A percentile compares a stretch with the other conserved stretches of the same genome.
Evolutionary conservation across 1,140 invertebrate genomes (phyloP).

Genomic region (Drosophila novamexicana): DNA sequence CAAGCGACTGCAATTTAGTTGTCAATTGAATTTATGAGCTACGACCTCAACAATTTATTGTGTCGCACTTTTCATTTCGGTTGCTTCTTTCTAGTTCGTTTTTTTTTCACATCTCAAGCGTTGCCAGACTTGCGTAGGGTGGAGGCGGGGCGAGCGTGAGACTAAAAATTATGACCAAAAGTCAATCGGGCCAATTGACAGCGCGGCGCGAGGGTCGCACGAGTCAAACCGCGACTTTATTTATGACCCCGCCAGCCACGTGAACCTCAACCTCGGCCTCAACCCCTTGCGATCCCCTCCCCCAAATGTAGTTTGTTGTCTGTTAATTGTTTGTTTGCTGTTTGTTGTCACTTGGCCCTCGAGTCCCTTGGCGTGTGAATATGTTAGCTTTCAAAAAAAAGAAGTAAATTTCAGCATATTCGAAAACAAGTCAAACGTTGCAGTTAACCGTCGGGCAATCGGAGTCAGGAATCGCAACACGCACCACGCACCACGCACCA

Average conservation of each 20-base stretch:
- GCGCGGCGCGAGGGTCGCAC: conserved; percentile 30
- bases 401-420: conserved; percentile 8
- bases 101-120: not conserved
- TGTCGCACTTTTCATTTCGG: conserved; percentile 14
- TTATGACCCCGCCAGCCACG: conserved; percentile 70
- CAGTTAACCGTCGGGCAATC: conserved; percentile 61
- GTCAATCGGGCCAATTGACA: conserved; percentile 60
- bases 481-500: conserved; percentile 36
- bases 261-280: conserved; percentile 55
- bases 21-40: conserved; percentile 84
- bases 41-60: conserved; percentile 65
- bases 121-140: not conserved
- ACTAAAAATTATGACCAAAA: conserved; percentile 57
- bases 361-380: conserved; percentile 69
- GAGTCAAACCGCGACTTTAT: conserved; percentile 73
- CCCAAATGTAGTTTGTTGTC: conserved; percentile 25
- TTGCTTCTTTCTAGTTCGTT: not conserved
- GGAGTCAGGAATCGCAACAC: conserved; percentile 55
- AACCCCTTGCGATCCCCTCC: conserved; percentile 18
- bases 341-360: conserved; percentile 77
- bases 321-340: conserved; percentile 84
- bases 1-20: conserved; percentile 81
- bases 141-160: conserved; percentile 13
- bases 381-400: conserved; percentile 73
- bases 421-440: conserved; percentile 65